Evolutionary conservation across 2,888 invertebrate genomes (phyloP).

Genomic region (Drosophila seclusa): DNA sequence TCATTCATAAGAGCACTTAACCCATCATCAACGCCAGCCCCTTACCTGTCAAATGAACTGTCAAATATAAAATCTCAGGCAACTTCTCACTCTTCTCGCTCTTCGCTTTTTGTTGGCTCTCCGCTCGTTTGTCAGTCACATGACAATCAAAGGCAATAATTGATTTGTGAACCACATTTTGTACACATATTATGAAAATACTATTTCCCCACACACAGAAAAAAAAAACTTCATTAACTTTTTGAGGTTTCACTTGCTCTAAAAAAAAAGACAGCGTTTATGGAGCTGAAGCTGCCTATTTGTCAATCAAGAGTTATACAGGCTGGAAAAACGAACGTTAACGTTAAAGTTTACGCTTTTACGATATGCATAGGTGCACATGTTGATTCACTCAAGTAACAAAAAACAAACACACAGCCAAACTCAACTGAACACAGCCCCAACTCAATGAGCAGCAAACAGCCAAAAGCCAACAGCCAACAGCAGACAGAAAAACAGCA

Average conservation of each 20-base stretch:
- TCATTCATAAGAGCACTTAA: slow-evolving; percentile 72
- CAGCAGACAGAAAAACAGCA: slow-evolving; percentile 49
- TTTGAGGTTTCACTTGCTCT: slow-evolving; percentile 75
- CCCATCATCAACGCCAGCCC: slow-evolving; percentile 64
- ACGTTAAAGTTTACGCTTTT: slow-evolving; percentile 63
- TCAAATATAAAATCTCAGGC: slow-evolving; percentile 11
- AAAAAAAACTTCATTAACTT: slow-evolving; percentile 77
- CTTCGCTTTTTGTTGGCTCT: neutral
- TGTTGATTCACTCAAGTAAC: slow-evolving; percentile 80
- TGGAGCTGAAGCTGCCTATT: slow-evolving; percentile 54
- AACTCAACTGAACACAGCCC: slow-evolving; percentile 23
- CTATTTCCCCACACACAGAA: slow-evolving; percentile 35
- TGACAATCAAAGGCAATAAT: slow-evolving; percentile 63
- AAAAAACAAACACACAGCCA: slow-evolving; percentile 3
- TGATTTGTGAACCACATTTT: slow-evolving; percentile 75
- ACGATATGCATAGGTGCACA: slow-evolving; percentile 85
- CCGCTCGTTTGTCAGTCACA: slow-evolving; percentile 71
- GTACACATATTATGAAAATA: slow-evolving; percentile 34
- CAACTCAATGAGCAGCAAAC: slow-evolving; percentile 30
- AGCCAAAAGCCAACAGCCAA: neutral
- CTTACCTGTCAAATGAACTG: slow-evolving; percentile 64
- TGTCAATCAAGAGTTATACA: slow-evolving; percentile 69
- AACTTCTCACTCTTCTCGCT: slow-evolving; percentile 31
- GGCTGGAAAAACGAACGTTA: slow-evolving; percentile 54
- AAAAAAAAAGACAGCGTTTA: slow-evolving; percentile 34